phyloP scores from a whole-genome alignment of 2,113 vertebrate genomes.

The Pygoscelis antarcticus region DNA sequence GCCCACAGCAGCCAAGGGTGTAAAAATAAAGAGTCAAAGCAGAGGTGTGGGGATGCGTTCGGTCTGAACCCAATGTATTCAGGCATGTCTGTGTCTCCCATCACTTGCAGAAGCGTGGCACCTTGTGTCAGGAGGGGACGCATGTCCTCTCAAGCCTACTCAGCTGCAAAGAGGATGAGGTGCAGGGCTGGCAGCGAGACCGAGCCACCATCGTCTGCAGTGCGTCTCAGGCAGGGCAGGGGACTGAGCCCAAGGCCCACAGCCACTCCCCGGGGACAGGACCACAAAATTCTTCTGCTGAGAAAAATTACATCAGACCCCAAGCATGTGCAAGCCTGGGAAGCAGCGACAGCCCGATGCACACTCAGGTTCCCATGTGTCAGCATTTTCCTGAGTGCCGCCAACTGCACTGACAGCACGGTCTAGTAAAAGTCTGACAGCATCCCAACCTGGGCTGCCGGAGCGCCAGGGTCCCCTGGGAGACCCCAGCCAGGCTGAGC shows the following conservation, averaged over 20 bases:
- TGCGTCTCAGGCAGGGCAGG: neutral
- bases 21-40: neutral
- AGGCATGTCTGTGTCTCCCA: neutral
- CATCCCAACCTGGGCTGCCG: fast-evolving
- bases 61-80: neutral
- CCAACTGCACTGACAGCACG: fast-evolving
- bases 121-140: neutral
- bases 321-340: fast-evolving
- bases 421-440: neutral
- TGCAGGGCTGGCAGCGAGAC: neutral
- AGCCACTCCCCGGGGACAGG: neutral
- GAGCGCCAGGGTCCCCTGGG: neutral
- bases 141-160: neutral
- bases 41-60: neutral
- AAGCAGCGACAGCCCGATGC: fast-evolving
- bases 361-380: fast-evolving
- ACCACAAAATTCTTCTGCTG: neutral
- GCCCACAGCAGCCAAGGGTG: neutral
- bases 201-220: neutral
- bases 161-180: neutral
- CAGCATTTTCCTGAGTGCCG: neutral
- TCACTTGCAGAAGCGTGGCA: neutral
- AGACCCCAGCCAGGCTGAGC: neutral
- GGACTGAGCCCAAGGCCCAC: neutral
- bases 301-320: neutral